Evolutionary conservation across 2,113 vertebrate genomes (phyloP), one percentile per base, ranked within the genome.

Genomic region (Caloenas nicobarica): DNA sequence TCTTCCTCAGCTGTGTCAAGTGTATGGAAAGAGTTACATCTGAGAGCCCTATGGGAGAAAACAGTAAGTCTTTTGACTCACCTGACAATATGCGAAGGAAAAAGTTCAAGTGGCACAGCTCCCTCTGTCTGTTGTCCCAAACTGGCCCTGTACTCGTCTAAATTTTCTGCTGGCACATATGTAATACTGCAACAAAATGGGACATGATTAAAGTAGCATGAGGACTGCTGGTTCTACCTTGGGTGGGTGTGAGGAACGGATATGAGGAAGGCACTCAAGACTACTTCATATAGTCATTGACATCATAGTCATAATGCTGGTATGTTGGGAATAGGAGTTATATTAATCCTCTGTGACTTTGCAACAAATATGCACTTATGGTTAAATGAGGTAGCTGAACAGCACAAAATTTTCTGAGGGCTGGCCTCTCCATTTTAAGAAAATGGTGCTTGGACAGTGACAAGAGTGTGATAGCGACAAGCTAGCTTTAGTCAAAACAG

Each of bases 91-190:
- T 96, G 97, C 33, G 97, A 96, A 94, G 97, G 68, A 81, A 97
- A 97, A 89, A 97, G 51, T 82, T 98, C 97, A 76, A 96, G 76
- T 22, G 97, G 34, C 91, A 98, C 91, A 78, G 97, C 28, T 79
- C 96, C 97, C 34, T 98, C 98, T 91, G 97, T 94, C 14, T 94
- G 93, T 62, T 98, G 98, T 80, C 97, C 98, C 56, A 98, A 90
- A 97, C 95, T 96, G 74, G 97, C 86, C 96, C 97, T 99, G 98
- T 99, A 99, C 71, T 99, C 98, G 42, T 99, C 98, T 92, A 99
- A 98, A 96, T 99, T 98, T 91, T 99, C 99, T 78, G 98, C 98
- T 81, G 99, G 98, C 86, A 99, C 98, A 91, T 99, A 99, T 0
- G 98, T 99, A 96, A 99, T 99, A 97, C 99, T 99, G 97, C 84